Base-by-base conservation (phyloP, 2,797 vertebrate species). In the Squalus acanthias region DNA sequence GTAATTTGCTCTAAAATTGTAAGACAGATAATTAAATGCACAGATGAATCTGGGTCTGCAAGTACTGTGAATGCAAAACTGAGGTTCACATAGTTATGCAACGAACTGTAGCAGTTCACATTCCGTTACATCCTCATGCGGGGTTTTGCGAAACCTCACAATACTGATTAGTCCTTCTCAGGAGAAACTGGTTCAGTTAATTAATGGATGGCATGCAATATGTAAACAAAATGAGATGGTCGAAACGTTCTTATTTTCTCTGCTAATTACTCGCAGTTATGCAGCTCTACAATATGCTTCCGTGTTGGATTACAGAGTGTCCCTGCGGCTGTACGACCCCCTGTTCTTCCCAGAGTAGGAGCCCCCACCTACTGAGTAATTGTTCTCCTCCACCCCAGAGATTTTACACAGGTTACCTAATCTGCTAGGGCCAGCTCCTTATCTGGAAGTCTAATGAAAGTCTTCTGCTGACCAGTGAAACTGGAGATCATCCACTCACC, bases 221-320 rank as follows among this genome's bases (percentile, higher is more conserved):
- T n/a, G 12, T 76, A 74, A 95, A 72, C 70, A 95, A 29, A 29
- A 70, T 95, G n/a, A 95, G 93, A 50, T 24, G 26, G 33, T 33
- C 15, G 70, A 76, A 76, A 15, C 29, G 50, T 60, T 74, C 24
- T 95, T 95, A 95, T 60, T 95, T 95, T 95, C 50, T 74, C 70
- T 57, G 93, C 39, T 70, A 50, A 69, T 95, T 46, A 95, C 24
- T 94, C n/a, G 9, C 39, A 95, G 94, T 20, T 46, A 95, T 53
- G 69, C 89, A 92, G 57, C 94, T 95, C 29, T 33, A 76, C 1
- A 53, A 60, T 33, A 39, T n/a, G 69, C 50, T 76, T 33, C 94
- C 70, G 29, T 15, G 70, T 26, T 76, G 29, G 50, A 57, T 57
- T 76, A 95, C 50, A 57, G 12, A 57, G 70, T 29, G 70, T 91